Evolutionary conservation across 2,888 invertebrate genomes (phyloP).

Genomic region (Lithophane ornitopus): DNA sequence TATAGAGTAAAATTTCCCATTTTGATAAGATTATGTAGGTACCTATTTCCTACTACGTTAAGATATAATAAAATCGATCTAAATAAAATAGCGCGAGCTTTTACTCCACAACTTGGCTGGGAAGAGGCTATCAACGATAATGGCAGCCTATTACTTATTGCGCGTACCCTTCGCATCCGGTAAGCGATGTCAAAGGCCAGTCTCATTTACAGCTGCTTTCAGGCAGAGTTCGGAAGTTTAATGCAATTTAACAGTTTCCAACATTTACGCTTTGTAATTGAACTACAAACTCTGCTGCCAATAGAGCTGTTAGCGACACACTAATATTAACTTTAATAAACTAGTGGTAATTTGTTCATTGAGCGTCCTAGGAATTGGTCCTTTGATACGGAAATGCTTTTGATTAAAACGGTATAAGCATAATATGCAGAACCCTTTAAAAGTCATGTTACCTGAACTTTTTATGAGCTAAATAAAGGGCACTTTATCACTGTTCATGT

Average conservation of each 20-base stretch:
- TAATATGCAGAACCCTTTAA: not conserved
- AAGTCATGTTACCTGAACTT: not conserved
- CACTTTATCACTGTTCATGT: not conserved
- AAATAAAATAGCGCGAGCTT: conserved; percentile 21
- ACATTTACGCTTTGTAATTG: conserved; percentile 53
- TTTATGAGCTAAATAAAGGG: not conserved
- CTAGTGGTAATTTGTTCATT: conserved; percentile 11
- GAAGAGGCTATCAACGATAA: conserved; percentile 43
- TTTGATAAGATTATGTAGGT: not conserved
- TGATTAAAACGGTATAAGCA: not conserved
- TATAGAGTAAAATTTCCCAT: not conserved
- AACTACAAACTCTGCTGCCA: conserved; percentile 41
- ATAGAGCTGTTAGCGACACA: conserved; percentile 24
- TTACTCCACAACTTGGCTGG: conserved; percentile 33
- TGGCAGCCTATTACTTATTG: conserved; percentile 48
- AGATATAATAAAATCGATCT: conserved; percentile 38
- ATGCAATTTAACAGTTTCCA: conserved; percentile 56
- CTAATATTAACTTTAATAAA: conserved; percentile 28
- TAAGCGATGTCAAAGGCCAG: conserved; percentile 44
- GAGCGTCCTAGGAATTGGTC: conserved; percentile 6
- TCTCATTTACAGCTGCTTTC: conserved; percentile 48
- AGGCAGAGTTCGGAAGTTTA: conserved; percentile 44
- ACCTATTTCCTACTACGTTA: not conserved
- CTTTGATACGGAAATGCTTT: conserved; percentile 7
- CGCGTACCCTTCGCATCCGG: conserved; percentile 32